phyloP scores from a whole-genome alignment of 2,888 invertebrate genomes.

The Archips xylosteana region DNA sequence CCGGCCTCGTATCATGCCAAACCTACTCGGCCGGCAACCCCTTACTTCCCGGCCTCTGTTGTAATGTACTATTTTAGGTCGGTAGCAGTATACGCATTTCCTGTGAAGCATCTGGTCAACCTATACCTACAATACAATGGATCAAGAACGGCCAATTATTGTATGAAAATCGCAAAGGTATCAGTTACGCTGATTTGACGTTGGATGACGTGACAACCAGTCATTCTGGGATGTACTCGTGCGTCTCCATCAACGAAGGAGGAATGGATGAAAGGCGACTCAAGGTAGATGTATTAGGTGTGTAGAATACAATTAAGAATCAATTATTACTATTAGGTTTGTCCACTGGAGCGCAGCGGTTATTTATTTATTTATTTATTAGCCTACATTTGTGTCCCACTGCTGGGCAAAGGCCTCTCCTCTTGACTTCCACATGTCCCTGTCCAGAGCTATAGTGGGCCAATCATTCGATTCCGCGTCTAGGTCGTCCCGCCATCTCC shows the following conservation, averaged over 20 bases:
- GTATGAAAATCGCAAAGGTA: constrained; percentile 54
- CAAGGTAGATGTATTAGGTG: constrained; percentile 66
- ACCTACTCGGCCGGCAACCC: too few species aligned
- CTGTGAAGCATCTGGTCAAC: constrained; percentile 86
- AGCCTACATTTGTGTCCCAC: too few species aligned
- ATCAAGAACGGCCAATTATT: constrained; percentile 73
- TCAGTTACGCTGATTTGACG: constrained; percentile 66
- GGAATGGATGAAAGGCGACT: constrained; percentile 73
- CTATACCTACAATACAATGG: constrained; percentile 86
- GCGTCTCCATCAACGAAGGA: constrained; percentile 83
- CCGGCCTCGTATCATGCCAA: too few species aligned
- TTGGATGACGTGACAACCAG: constrained; percentile 56
- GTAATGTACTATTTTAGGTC: constrained; percentile 55
- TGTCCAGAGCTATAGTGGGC: too few species aligned
- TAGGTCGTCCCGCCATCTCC: too few species aligned
- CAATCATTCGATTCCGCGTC: too few species aligned
- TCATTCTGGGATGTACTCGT: constrained; percentile 82
- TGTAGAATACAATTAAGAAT: not conserved
- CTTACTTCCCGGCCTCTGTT: too few species aligned
- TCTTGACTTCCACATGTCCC: too few species aligned
- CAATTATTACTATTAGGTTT: not conserved
- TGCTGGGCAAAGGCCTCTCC: too few species aligned
- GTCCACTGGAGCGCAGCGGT: too few species aligned
- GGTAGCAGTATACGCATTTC: constrained; percentile 65
- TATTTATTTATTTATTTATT: too few species aligned